Conservation (phyloP, 2,797 vertebrate species). For the Sarcophilus harrisii region DNA sequence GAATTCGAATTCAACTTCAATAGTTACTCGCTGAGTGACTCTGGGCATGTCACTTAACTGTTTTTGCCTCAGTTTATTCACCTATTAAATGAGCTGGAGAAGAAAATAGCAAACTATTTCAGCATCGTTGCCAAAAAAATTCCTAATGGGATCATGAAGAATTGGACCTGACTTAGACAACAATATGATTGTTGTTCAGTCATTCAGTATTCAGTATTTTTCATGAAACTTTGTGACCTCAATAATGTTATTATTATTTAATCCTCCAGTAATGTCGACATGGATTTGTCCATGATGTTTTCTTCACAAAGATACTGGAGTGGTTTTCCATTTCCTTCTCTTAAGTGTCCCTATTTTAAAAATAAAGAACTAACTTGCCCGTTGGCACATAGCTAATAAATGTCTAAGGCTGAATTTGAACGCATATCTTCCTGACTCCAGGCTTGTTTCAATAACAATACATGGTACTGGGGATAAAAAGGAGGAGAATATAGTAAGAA, state of each 20-base stretch:
- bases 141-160: neutral
- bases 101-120: neutral
- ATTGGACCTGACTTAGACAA: neutral
- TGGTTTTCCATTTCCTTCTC: neutral
- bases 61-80: neutral
- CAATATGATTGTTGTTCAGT: neutral
- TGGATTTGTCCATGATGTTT: neutral
- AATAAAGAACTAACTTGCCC: neutral
- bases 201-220: neutral
- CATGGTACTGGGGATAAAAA: neutral
- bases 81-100: neutral
- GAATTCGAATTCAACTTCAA: neutral
- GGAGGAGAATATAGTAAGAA: neutral
- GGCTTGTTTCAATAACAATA: neutral
- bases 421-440: neutral
- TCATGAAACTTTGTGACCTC: neutral
- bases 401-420: neutral
- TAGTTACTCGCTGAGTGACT: neutral
- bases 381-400: neutral
- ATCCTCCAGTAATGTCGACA: neutral
- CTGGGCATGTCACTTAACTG: neutral
- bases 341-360: neutral
- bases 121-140: neutral
- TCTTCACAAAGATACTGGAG: neutral
- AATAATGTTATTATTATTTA: neutral